phyloP scores from a whole-genome alignment of 2,888 invertebrate species.

The Sinopyrophorus schimmeli region DNA sequence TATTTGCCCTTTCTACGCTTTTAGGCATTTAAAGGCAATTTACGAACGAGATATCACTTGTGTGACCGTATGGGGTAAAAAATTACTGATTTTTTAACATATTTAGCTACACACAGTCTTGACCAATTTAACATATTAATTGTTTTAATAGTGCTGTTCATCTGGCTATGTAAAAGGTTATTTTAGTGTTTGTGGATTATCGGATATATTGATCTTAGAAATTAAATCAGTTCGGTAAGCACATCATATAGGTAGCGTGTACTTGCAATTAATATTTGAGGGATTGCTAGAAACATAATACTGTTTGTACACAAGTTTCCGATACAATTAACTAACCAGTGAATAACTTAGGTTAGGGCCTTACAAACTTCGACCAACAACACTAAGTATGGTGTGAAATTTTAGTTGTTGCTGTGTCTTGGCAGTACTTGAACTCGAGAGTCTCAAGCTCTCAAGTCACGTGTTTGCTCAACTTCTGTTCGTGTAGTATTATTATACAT shows the following conservation, averaged over 20 bases:
- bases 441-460: constrained; percentile 38
- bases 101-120: too few relatives aligned
- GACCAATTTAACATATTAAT: too few relatives aligned
- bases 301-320: constrained; percentile 23
- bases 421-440: constrained; percentile 23
- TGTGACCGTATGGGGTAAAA: too few relatives aligned
- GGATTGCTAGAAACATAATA: constrained; percentile 21
- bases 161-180: too few relatives aligned
- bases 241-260: background rate
- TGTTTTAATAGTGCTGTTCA: too few relatives aligned
- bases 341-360: constrained; percentile 27
- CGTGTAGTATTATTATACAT: constrained; percentile 29
- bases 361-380: constrained; percentile 26
- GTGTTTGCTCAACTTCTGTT: constrained; percentile 41
- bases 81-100: too few relatives aligned
- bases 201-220: too few relatives aligned
- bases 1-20: too few relatives aligned
- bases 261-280: constrained; percentile 16
- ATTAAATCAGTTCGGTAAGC: too few relatives aligned
- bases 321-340: constrained; percentile 27
- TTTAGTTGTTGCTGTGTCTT: constrained; percentile 28
- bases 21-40: too few relatives aligned
- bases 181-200: too few relatives aligned
- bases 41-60: too few relatives aligned
- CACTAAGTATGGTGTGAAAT: constrained; percentile 29